A percentile compares a stretch with the other conserved stretches of the same genome.
Conservation (phyloP, 2,797 vertebrate genomes). For the Mus minutoides region DNA sequence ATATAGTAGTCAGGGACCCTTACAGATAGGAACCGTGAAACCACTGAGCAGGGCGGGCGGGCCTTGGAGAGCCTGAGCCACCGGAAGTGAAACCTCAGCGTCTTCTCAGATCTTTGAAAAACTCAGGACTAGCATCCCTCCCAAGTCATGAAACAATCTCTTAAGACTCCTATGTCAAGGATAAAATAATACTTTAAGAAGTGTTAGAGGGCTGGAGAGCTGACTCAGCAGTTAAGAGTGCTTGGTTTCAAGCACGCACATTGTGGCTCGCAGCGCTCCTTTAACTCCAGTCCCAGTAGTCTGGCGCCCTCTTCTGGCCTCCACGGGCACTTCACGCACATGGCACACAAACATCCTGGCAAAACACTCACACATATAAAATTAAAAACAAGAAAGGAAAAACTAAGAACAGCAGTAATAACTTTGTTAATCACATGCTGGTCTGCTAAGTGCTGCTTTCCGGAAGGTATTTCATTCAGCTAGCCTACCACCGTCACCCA, state of each 20-base stretch:
- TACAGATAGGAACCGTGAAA: neutral
- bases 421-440: no score
- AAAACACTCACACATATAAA: neutral
- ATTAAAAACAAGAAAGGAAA: no score
- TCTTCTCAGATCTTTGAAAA: neutral
- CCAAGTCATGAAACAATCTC: neutral
- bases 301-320: neutral
- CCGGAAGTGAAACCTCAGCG: neutral
- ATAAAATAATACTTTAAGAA: neutral
- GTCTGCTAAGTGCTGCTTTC: neutral
- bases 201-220: neutral
- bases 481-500: neutral
- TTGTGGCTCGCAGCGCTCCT: neutral
- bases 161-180: neutral
- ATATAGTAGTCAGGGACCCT: neutral
- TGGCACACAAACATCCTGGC: neutral
- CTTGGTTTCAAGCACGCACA: neutral
- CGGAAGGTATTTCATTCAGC: neutral
- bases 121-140: neutral
- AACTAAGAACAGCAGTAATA: neutral
- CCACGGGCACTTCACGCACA: neutral
- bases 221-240: neutral
- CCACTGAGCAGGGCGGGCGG: neutral
- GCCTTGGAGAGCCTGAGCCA: neutral
- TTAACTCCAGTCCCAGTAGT: neutral